Percentiles rank a stretch among this genome's conserved stretches.
These are phyloP conservation scores for Silurus meridionalis DNA, from an alignment of 2,113 vertebrate genomes.

Conservation along the genomic window DNA sequence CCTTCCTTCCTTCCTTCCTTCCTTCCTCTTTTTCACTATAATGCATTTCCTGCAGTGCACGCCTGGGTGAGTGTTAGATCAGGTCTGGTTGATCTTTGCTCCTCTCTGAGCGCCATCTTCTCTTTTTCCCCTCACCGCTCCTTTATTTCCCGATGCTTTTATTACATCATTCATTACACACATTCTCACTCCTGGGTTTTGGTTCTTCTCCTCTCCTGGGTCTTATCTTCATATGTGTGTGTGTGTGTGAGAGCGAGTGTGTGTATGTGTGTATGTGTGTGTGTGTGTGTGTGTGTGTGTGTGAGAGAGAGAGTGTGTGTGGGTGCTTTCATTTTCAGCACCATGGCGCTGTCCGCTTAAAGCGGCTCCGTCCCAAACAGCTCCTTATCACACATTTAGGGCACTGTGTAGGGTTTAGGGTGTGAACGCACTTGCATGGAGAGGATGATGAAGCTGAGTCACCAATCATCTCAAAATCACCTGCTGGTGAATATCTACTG, in stretches of 20 bases:
- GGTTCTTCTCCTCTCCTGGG: too few relatives aligned
- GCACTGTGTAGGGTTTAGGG: neutral
- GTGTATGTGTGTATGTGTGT: too few relatives aligned
- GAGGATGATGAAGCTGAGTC: neutral
- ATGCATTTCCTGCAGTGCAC: neutral
- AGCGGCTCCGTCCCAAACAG: neutral
- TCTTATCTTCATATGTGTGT: too few relatives aligned
- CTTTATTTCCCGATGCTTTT: neutral
- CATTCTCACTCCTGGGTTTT: neutral
- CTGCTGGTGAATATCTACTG: too few relatives aligned
- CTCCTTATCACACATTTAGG: neutral
- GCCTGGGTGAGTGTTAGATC: neutral
- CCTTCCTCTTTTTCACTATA: too few relatives aligned
- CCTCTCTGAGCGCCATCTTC: conserved; percentile 79
- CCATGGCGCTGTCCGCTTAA: conserved; percentile 70
- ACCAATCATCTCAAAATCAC: neutral
- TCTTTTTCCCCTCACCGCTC: neutral
- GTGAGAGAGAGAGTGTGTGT: neutral
- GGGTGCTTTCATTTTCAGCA: conserved; percentile 61
- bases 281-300: neutral
- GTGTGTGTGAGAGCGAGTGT: neutral
- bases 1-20: neutral
- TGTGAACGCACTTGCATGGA: neutral
- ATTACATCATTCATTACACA: neutral
- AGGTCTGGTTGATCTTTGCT: conserved; percentile 10